Conservation (phyloP, 2,888 invertebrate species). For the Tachina lurida region DNA sequence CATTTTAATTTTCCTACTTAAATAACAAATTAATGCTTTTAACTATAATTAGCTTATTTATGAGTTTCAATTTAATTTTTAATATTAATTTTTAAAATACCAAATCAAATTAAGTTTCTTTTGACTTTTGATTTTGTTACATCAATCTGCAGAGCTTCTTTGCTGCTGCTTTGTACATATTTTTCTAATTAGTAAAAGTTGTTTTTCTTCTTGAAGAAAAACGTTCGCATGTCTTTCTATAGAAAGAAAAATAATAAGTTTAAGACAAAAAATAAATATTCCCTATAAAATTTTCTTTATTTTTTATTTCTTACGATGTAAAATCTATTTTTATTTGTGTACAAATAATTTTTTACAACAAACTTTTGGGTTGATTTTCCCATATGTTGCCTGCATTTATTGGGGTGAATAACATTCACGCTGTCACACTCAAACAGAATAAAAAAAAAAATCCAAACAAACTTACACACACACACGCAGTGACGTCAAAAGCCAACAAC, state of each 20-base stretch:
- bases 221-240: not conserved
- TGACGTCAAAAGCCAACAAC: slow-evolving; percentile 32
- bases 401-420: slow-evolving; percentile 68
- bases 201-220: not conserved
- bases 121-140: not conserved
- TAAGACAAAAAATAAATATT: slow-evolving; percentile 4
- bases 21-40: slow-evolving; percentile 56
- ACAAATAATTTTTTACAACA: slow-evolving; percentile 30
- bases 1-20: not conserved
- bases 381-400: slow-evolving; percentile 61
- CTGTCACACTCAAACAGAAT: slow-evolving; percentile 24
- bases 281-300: not conserved
- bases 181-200: slow-evolving; percentile 50
- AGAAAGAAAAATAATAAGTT: not conserved
- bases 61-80: slow-evolving; percentile 35
- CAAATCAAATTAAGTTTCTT: slow-evolving; percentile 14
- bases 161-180: slow-evolving; percentile 13
- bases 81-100: not conserved
- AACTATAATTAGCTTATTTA: slow-evolving; percentile 49
- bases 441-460: not conserved
- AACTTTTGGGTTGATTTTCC: slow-evolving; percentile 38
- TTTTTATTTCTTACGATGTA: not conserved
- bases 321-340: slow-evolving; percentile 48
- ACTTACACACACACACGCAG: not conserved
- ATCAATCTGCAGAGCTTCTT: slow-evolving; percentile 30